These are phyloP conservation scores for Eumeta japonica DNA, from an alignment of 1,140 invertebrate genomes.

Conservation along the genomic window DNA sequence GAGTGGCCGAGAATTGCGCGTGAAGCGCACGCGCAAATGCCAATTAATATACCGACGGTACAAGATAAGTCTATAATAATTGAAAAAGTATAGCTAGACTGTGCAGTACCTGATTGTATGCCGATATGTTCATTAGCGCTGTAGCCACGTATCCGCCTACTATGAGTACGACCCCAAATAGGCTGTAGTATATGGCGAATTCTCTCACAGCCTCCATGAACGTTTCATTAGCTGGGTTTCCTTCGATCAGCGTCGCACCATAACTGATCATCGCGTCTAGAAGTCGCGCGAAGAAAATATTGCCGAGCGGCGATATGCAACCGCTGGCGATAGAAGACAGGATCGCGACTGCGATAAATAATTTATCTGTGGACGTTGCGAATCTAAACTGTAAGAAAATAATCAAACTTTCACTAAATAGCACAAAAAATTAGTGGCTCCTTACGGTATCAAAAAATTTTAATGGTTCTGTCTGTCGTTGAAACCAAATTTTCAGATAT, in stretches of 20 bases:
- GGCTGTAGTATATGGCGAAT: conserved; percentile 61
- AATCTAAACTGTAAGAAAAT: conserved; percentile 60
- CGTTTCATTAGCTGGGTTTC: conserved; percentile 17
- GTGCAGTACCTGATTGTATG: conserved; percentile 69
- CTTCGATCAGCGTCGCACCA: conserved; percentile 21
- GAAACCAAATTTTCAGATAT: no score
- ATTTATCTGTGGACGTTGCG: conserved; percentile 59
- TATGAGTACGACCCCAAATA: conserved; percentile 62
- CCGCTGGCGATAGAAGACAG: conserved; percentile 62
- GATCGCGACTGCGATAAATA: conserved; percentile 60
- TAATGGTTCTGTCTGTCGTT: no score
- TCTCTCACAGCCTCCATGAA: conserved; percentile 48
- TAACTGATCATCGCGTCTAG: conserved; percentile 55
- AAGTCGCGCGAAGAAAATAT: conserved; percentile 68
- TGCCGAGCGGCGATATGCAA: conserved; percentile 65
- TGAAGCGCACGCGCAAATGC: no score
- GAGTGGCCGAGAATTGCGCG: no score
- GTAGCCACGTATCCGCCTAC: conserved; percentile 64
- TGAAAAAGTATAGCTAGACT: no score
- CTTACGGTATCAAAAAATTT: no score
- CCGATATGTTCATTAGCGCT: conserved; percentile 66
- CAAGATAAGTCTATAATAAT: no score
- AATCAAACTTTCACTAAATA: no score
- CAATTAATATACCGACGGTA: no score
- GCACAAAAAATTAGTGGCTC: no score